These are phyloP conservation scores for Oreochromis grahami DNA, from an alignment of 2,797 vertebrate genomes.

Conservation along the genomic window DNA sequence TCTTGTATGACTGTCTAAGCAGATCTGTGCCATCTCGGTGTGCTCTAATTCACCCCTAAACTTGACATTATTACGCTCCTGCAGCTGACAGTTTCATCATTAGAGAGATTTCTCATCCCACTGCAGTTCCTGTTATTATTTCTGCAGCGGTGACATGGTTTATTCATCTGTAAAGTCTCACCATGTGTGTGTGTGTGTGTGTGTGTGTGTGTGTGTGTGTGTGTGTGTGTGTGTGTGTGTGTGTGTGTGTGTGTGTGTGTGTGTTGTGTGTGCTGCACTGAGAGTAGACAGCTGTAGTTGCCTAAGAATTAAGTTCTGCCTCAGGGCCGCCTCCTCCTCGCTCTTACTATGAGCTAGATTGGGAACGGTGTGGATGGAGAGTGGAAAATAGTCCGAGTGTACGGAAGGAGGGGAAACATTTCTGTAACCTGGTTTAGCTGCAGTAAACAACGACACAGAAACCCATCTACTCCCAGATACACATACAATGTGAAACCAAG, in stretches of 20 bases:
- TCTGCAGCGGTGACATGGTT: neutral
- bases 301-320: slow-evolving; percentile 19
- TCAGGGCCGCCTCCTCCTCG: slow-evolving; percentile 5
- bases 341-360: neutral
- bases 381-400: neutral
- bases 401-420: neutral
- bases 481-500: neutral
- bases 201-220: neutral
- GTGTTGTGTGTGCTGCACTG: neutral
- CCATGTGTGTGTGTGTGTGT: neutral
- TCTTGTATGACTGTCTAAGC: neutral
- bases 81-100: slow-evolving; percentile 15
- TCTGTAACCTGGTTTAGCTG: neutral
- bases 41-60: neutral
- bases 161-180: slow-evolving; percentile 23
- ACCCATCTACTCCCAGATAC: neutral
- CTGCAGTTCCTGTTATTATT: neutral
- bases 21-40: neutral
- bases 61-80: neutral
- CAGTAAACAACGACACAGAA: neutral
- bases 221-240: too few relatives aligned
- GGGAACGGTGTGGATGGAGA: neutral
- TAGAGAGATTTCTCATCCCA: neutral
- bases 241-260: neutral
- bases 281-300: slow-evolving; percentile 27